Evolutionary conservation across 2,113 vertebrate genomes (phyloP).

Genomic region (Regulus satrapa): DNA sequence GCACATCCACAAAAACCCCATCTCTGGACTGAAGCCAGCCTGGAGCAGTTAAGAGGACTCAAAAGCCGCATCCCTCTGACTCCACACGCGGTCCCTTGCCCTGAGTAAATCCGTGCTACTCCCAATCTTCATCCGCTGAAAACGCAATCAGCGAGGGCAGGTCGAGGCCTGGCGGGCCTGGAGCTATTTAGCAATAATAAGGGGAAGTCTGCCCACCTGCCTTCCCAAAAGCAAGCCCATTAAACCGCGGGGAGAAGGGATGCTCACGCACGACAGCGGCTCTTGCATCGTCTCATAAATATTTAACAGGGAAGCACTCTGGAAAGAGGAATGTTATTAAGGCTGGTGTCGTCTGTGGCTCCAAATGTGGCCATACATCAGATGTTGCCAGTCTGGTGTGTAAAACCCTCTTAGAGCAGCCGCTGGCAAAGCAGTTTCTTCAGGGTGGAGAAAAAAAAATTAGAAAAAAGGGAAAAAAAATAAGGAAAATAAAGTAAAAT

Average conservation of each 20-base stretch:
- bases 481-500: not conserved
- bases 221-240: not conserved
- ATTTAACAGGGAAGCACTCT: constrained; percentile 68
- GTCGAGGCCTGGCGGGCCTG: not conserved
- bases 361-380: constrained; percentile 58
- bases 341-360: constrained; percentile 33
- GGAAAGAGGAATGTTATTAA: constrained; percentile 70
- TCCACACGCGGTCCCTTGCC: not conserved
- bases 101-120: not conserved
- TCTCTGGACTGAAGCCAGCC: not conserved
- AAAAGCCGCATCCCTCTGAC: not conserved
- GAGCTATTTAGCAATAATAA: not conserved
- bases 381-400: not conserved
- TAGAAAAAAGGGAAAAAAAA: fast-evolving
- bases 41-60: not conserved
- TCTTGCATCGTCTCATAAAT: constrained; percentile 64
- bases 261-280: not conserved
- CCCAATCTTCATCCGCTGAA: not conserved
- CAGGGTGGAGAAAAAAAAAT: not conserved
- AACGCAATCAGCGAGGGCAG: fast-evolving
- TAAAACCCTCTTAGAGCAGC: not conserved
- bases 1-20: not conserved
- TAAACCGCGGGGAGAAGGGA: not conserved
- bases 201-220: not conserved
- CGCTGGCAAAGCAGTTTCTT: not conserved